Conservation (phyloP, 2,113 vertebrate genomes). For the Catharus minimus region DNA sequence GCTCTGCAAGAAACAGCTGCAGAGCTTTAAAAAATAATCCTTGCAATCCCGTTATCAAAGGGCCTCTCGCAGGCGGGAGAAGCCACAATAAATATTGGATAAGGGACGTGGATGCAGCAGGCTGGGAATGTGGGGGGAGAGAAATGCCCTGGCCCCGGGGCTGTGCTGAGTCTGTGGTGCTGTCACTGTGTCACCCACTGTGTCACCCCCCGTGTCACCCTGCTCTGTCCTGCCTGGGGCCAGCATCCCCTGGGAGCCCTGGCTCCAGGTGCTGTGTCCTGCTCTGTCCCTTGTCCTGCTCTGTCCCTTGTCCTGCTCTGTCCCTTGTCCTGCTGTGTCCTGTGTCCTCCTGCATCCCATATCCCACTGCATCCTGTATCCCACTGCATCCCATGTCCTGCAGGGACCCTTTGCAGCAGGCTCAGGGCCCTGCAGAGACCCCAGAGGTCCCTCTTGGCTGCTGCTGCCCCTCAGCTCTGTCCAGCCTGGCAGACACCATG, state of each 20-base stretch:
- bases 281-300: not conserved
- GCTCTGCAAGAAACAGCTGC: not conserved
- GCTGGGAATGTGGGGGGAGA: not conserved
- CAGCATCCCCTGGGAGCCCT: not conserved
- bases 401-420: not conserved
- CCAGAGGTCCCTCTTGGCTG: not conserved
- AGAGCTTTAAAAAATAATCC: not conserved
- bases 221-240: not conserved
- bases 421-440: not conserved
- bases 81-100: not conserved
- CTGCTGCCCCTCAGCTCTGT: not conserved
- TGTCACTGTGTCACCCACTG: not conserved
- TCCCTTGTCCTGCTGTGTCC: not conserved
- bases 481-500: not conserved
- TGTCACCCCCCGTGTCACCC: not conserved
- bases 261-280: not conserved
- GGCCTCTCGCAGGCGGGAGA: not conserved
- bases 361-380: not conserved
- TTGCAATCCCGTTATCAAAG: not conserved
- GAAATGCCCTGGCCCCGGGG: accelerated
- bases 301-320: not conserved
- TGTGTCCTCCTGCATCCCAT: not conserved
- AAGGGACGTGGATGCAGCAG: not conserved
- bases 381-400: not conserved
- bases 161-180: accelerated